Conservation (phyloP, 2,888 invertebrate species). For the Neocrepidodera transversa region DNA sequence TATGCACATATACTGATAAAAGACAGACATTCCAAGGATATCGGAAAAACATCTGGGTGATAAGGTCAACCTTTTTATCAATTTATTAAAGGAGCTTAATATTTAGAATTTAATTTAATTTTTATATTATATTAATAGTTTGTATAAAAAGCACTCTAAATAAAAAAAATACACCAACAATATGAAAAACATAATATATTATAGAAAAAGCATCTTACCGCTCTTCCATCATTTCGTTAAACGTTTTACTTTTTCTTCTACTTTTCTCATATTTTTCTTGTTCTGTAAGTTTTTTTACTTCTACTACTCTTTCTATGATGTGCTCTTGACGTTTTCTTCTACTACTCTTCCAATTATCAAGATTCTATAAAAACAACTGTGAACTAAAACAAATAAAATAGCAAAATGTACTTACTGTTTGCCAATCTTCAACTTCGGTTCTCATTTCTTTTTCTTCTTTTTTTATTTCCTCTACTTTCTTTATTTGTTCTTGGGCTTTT, state of each 20-base stretch:
- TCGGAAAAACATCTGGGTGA: too few species aligned
- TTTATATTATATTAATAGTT: too few species aligned
- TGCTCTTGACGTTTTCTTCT: slow-evolving; percentile 91
- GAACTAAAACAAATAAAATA: background rate
- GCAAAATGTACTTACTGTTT: slow-evolving; percentile 68
- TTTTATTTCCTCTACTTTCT: slow-evolving; percentile 85
- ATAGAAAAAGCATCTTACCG: slow-evolving; percentile 62
- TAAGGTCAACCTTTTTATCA: too few species aligned
- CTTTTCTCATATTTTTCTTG: slow-evolving; percentile 71
- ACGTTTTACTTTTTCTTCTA: slow-evolving; percentile 86
- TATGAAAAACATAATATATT: too few species aligned
- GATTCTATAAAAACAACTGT: slow-evolving; percentile 71
- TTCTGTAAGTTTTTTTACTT: slow-evolving; percentile 82
- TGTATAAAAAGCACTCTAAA: too few species aligned
- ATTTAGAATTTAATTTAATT: too few species aligned
- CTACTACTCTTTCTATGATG: slow-evolving; percentile 87
- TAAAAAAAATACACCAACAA: too few species aligned
- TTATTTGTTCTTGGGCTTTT: slow-evolving; percentile 83
- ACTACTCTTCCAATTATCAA: slow-evolving; percentile 93
- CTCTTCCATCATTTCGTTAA: slow-evolving; percentile 93
- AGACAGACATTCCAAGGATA: too few species aligned
- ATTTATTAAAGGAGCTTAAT: too few species aligned
- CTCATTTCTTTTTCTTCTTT: slow-evolving; percentile 80
- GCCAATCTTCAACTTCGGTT: slow-evolving; percentile 91
- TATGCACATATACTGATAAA: too few species aligned